Evolutionary conservation across 2,888 invertebrate species (phyloP).

Genomic region (Epinotia bilunana): DNA sequence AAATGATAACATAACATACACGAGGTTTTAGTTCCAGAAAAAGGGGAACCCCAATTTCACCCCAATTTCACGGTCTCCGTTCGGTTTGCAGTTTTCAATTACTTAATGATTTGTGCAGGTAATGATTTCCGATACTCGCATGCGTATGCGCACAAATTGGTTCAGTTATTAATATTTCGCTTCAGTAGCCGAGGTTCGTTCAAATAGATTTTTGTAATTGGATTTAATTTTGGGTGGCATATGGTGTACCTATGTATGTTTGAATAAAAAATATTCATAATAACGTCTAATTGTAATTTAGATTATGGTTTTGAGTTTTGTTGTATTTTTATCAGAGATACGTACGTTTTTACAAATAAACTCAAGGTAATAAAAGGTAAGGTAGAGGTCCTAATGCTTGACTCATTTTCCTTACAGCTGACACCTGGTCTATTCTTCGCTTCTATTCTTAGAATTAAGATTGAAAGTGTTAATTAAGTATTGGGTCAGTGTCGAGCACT

Average conservation of each 20-base stretch:
- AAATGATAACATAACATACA: background rate
- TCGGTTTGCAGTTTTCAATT: conserved; percentile 59
- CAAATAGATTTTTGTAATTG: conserved; percentile 44
- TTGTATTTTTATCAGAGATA: too few relatives aligned
- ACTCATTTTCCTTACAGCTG: too few relatives aligned
- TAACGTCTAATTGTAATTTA: too few relatives aligned
- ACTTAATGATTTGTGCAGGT: conserved; percentile 57
- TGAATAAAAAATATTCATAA: background rate
- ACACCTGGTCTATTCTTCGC: too few relatives aligned
- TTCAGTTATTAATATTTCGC: conserved; percentile 46
- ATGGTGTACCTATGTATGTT: conserved; percentile 14
- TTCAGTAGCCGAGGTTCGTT: conserved; percentile 13
- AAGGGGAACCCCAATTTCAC: conserved; percentile 34
- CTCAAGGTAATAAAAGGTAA: too few relatives aligned
- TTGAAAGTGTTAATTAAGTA: too few relatives aligned
- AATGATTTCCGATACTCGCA: conserved; percentile 60
- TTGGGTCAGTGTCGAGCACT: too few relatives aligned
- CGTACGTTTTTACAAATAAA: too few relatives aligned
- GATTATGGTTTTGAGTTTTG: too few relatives aligned
- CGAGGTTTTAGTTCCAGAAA: background rate
- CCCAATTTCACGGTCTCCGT: conserved; percentile 59
- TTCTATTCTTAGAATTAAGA: too few relatives aligned
- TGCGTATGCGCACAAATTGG: conserved; percentile 45
- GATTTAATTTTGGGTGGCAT: conserved; percentile 22
- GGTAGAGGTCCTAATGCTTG: too few relatives aligned